phyloP scores from a whole-genome alignment of 1,140 invertebrate genomes.

The Nebria ingens region DNA sequence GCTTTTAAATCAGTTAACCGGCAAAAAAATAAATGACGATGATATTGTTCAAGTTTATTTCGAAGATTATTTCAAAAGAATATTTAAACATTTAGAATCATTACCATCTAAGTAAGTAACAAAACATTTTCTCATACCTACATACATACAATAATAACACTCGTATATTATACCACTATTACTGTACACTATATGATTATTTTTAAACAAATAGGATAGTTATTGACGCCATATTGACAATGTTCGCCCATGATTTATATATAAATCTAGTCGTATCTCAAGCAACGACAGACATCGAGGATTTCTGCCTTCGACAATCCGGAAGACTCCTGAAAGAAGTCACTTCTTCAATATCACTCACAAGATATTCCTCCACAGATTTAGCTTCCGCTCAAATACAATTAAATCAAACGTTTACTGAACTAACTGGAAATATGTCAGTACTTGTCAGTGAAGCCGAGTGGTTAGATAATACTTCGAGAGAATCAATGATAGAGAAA shows the following conservation, averaged over 20 bases:
- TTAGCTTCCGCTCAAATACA: neutral
- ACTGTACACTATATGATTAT: too few relatives aligned
- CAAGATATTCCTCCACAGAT: neutral
- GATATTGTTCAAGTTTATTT: constrained; percentile 17
- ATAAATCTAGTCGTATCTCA: constrained; percentile 17
- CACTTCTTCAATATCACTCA: constrained; percentile 13
- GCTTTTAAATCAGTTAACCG: constrained; percentile 12
- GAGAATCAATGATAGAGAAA: too few relatives aligned
- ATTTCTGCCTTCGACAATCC: constrained; percentile 16
- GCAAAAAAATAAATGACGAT: constrained; percentile 4
- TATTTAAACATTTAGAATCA: neutral
- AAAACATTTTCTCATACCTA: too few relatives aligned
- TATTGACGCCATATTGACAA: constrained; percentile 16
- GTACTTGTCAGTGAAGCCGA: neutral
- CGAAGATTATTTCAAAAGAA: constrained; percentile 12
- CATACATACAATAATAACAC: too few relatives aligned
- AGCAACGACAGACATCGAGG: neutral
- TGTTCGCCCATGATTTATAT: constrained; percentile 18
- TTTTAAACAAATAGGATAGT: constrained; percentile 14
- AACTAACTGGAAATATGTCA: neutral
- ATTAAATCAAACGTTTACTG: neutral
- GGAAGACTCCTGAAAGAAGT: constrained; percentile 19
- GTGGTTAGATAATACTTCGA: too few relatives aligned
- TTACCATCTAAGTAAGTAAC: neutral
- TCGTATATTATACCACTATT: too few relatives aligned